These are phyloP conservation scores for Petroica traversi DNA, from an alignment of 2,113 vertebrate species.

Conservation along the genomic window DNA sequence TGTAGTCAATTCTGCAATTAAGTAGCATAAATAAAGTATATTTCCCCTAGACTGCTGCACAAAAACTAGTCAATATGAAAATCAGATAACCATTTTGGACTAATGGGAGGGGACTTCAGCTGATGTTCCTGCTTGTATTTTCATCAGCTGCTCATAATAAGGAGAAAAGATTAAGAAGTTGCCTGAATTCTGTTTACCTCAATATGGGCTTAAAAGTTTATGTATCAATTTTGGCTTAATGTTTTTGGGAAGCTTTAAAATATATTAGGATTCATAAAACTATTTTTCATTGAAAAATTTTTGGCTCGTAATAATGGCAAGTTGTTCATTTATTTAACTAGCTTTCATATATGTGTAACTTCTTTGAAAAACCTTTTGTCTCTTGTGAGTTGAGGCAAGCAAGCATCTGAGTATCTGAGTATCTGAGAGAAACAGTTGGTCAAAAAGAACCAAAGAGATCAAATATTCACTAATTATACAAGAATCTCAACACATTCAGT, in stretches of 20 bases:
- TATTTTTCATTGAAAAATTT: neutral
- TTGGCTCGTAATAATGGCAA: neutral
- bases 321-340: neutral
- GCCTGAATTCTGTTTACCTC: neutral
- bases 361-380: neutral
- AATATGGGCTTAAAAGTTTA: neutral
- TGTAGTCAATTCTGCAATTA: neutral
- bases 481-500: neutral
- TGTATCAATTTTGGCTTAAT: neutral
- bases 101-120: neutral
- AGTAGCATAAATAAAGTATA: neutral
- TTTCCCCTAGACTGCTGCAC: neutral
- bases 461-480: neutral
- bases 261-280: neutral
- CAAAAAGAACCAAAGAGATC: neutral
- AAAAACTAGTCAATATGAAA: neutral
- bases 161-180: neutral
- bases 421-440: neutral
- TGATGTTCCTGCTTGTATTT: neutral
- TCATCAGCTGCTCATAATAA: neutral
- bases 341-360: neutral
- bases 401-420: no score
- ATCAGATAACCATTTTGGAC: neutral
- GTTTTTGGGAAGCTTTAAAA: neutral
- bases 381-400: neutral